These are phyloP conservation scores for Synaphobranchus kaupii DNA, from an alignment of 2,797 vertebrate genomes.

Conservation along the genomic window DNA sequence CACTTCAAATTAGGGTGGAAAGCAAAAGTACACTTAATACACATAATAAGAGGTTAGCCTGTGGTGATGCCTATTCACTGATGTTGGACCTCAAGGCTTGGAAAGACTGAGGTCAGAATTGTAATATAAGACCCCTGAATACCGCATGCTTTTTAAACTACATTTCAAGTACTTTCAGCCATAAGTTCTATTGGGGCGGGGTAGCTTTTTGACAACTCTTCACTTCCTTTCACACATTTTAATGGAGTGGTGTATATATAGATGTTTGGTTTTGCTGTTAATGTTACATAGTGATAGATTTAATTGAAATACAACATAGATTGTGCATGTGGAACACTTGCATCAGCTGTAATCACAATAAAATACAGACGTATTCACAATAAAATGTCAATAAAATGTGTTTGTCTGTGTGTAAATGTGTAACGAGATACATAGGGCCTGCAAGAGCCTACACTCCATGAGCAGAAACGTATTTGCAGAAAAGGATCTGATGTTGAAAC, in stretches of 20 bases:
- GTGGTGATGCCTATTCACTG: not conserved
- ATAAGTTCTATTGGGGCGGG: not conserved
- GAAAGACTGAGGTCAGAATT: not conserved
- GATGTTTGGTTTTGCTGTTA: not conserved
- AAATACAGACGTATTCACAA: no score
- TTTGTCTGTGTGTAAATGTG: no score
- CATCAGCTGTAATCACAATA: no score
- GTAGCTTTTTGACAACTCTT: no score
- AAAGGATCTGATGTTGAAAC: not conserved
- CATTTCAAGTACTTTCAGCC: not conserved
- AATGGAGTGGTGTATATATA: no score
- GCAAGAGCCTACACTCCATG: no score
- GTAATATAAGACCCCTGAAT: not conserved
- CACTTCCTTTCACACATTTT: no score
- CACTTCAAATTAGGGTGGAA: not conserved
- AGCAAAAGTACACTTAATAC: slow-evolving; percentile 18
- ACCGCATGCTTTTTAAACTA: not conserved
- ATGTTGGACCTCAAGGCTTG: slow-evolving; percentile 6
- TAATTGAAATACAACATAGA: not conserved
- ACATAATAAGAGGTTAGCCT: slow-evolving; percentile 8
- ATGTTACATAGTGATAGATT: not conserved
- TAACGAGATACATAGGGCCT: no score
- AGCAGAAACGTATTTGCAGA: no score
- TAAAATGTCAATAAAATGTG: no score
- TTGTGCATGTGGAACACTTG: no score